Evolutionary conservation across 2,888 invertebrate species (phyloP), one percentile per base, ranked within the genome.

Genomic region (Cephus pygmeus): DNA sequence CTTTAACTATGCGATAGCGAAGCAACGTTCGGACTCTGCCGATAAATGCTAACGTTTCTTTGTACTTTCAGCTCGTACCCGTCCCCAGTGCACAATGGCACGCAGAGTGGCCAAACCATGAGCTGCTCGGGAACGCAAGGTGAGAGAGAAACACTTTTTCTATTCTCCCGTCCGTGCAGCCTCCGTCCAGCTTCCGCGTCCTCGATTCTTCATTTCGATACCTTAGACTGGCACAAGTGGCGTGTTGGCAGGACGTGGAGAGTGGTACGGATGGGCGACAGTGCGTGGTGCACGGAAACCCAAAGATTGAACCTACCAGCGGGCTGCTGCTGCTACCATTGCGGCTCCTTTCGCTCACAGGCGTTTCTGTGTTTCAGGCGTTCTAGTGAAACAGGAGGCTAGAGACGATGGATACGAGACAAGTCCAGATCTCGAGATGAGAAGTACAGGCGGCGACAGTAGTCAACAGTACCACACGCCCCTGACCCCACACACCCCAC

Each of bases 341-440:
- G 31, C 0, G 4, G 23, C 30, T 23, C 69, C 12, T 31, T 33
- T 31, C 4, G 30, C 31, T 69, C 69, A 69, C 12, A 31, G 69
- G 31, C 69, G 9, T 30, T 1, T 12, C 1, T 36, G 31, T 71
- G 0, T 71, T 71, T 71, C 83, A 91, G 91, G 91, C 79, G 87
- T 91, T 82, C 85, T 91, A 90, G 91, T 91, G 86, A 91, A 91
- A 82, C 93, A 94, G 88, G 97, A 97, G 93, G 95, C 95, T 88
- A 95, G 96, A 89, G 97, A 97, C 93, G 97, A 97, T 93, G 97
- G 97, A 85, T 97, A 97, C 93, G 97, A 97, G 93, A 97, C 97
- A 86, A 96, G 96, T 92, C 96, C 93, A 83, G 93, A 93, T 90
- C 92, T 93, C 90, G 92, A 93, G 90, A 91, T 93, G 90, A 88